Evolutionary conservation across 2,888 invertebrate species (phyloP), one percentile per base, ranked within the genome.

Genomic region (Julus scanicus): DNA sequence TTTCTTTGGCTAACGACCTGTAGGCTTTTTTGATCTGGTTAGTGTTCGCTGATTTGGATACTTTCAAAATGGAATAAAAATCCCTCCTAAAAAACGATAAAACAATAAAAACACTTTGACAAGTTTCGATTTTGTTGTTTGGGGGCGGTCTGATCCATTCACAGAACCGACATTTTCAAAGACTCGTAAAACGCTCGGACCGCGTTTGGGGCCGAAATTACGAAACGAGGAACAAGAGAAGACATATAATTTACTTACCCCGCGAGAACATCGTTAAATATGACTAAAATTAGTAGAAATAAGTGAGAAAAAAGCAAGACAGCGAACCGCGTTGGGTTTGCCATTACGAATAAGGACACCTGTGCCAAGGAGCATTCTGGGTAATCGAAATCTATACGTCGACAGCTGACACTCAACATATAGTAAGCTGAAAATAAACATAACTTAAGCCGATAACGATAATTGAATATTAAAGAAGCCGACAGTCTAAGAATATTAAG

Each of bases 1-100:
- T 93, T 92, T 98, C 97, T 93, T 98, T 99, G 37, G 99, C 99
- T 92, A 98, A 92, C 91, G 95, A 96, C 91, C 99, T 94, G 93
- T 99, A 99, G 84, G 99, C 98, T 93, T 99, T 99, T 93, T 99
- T 99, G 89, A 99, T 97, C 93, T 98, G 97, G 93, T 99, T 97
- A 89, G 96, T 95, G 91, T 94, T 96, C 29, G 99, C 99, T 91
- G 95, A 95, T 92, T 95, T 95, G 86, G 96, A 93, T 89, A 99
- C 95, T 90, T 96, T 96, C 89, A 99, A 94, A 91, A 99, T 98
- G 91, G 95, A 94, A 93, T 99, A 99, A 93, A 98, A 99, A 93
- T 99, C 98, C 91, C 99, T 94, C 90, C 97, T 94, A 90, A n/a
- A 91, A 91, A 89, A 15, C 4, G 29, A 29, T 9, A 11, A 39